These are phyloP conservation scores for Sebastes cheni DNA, from an alignment of 2,797 vertebrate species.

Conservation along the genomic window DNA sequence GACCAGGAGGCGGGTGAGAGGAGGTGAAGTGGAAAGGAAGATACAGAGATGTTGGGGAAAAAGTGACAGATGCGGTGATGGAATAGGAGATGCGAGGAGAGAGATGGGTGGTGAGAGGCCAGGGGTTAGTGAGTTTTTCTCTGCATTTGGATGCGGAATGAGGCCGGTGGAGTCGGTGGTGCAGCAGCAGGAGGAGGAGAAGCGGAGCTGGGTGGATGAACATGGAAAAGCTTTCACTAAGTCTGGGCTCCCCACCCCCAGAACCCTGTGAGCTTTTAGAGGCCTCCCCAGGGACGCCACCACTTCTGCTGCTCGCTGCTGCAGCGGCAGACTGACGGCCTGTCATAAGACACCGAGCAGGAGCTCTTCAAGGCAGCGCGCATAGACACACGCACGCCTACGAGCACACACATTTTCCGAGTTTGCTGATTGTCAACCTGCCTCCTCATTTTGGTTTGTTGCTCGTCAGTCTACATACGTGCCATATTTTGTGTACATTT, in stretches of 20 bases:
- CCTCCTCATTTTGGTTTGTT: not conserved
- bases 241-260: slow-evolving; percentile 55
- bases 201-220: slow-evolving; percentile 69
- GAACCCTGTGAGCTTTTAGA: slow-evolving; percentile 76
- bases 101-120: slow-evolving; percentile 44
- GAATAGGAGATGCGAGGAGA: slow-evolving; percentile 34
- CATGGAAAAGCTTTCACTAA: slow-evolving; percentile 85
- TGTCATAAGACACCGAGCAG: slow-evolving; percentile 63
- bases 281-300: slow-evolving; percentile 60
- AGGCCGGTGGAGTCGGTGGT: slow-evolving; percentile 35
- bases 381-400: slow-evolving; percentile 13
- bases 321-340: slow-evolving; percentile 66
- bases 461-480: not conserved
- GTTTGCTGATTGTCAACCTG: not conserved
- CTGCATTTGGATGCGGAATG: slow-evolving; percentile 66
- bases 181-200: slow-evolving; percentile 44
- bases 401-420: not conserved
- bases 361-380: slow-evolving; percentile 37
- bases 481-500: not conserved
- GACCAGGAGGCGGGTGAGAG: slow-evolving; percentile 34
- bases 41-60: slow-evolving; percentile 63
- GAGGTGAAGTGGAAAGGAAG: slow-evolving; percentile 71
- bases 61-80: slow-evolving; percentile 63
- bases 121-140: slow-evolving; percentile 59
- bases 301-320: slow-evolving; percentile 56